phyloP scores from a whole-genome alignment of 1,140 invertebrate species.

The Pinna nobilis region DNA sequence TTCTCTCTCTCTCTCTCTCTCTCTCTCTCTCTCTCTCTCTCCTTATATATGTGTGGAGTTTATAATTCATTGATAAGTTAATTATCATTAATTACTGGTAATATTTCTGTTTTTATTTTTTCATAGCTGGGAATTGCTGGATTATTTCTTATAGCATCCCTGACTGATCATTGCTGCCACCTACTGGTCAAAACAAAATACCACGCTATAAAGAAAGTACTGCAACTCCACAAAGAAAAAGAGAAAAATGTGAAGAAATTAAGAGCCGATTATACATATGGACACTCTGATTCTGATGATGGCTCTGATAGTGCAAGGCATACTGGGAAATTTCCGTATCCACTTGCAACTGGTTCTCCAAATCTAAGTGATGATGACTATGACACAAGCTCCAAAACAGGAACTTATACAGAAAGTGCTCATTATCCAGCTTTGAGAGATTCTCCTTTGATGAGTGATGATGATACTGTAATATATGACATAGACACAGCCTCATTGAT shows the following conservation, averaged over 20 bases:
- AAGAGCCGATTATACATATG: not conserved
- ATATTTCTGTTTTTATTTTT: not conserved
- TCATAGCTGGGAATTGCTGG: conserved; percentile 65
- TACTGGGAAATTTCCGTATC: not conserved
- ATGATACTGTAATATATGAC: conserved; percentile 18
- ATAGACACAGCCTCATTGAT: conserved; percentile 8
- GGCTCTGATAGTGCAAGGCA: not conserved
- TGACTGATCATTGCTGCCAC: conserved; percentile 72
- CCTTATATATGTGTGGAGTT: too few species aligned
- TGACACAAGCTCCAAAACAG: too few species aligned
- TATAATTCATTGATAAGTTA: too few species aligned
- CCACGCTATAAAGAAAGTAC: conserved; percentile 53
- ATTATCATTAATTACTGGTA: too few species aligned
- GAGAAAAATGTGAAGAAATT: not conserved
- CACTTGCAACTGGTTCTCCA: not conserved
- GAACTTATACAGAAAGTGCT: too few species aligned
- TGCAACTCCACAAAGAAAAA: conserved; percentile 16
- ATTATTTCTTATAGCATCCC: conserved; percentile 60
- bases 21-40: too few species aligned
- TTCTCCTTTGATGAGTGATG: too few species aligned
- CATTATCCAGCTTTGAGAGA: too few species aligned
- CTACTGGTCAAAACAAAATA: conserved; percentile 72
- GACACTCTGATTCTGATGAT: not conserved
- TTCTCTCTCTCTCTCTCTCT: not conserved
- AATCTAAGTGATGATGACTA: conserved; percentile 8